A percentile compares a stretch with the other conserved stretches of the same genome.
These are phyloP conservation scores for Fissipunctia ypsillon DNA, from an alignment of 2,888 invertebrate species.

Conservation along the genomic window DNA sequence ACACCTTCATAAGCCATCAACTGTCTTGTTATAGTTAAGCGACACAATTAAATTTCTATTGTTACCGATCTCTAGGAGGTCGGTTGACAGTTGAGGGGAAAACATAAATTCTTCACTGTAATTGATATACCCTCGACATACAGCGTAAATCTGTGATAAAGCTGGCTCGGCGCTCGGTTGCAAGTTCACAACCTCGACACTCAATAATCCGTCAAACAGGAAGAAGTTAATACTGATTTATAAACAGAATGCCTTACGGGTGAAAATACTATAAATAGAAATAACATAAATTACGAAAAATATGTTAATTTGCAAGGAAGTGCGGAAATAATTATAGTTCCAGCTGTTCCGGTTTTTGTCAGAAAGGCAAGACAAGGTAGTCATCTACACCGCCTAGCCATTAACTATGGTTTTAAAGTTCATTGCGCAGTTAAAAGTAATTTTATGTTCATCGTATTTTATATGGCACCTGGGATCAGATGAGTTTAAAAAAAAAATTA, in stretches of 20 bases:
- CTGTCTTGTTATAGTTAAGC: too few relatives aligned
- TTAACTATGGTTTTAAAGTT: constrained; percentile 44
- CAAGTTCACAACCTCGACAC: constrained; percentile 33
- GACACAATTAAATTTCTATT: too few relatives aligned
- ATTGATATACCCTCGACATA: constrained; percentile 19
- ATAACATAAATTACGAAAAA: constrained; percentile 39
- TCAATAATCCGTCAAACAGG: constrained; percentile 46
- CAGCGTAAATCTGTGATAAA: background rate
- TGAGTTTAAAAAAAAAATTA: background rate
- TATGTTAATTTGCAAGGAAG: constrained; percentile 51
- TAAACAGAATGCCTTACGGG: constrained; percentile 30
- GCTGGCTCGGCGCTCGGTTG: background rate
- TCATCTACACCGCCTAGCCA: constrained; percentile 26
- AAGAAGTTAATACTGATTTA: constrained; percentile 33
- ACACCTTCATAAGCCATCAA: too few relatives aligned
- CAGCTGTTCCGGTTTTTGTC: constrained; percentile 32
- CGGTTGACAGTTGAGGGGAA: too few relatives aligned
- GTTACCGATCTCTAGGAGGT: too few relatives aligned
- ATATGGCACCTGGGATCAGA: background rate
- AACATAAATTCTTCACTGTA: constrained; percentile 1
- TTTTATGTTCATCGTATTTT: constrained; percentile 19
- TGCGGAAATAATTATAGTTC: constrained; percentile 60
- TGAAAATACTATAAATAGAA: constrained; percentile 50
- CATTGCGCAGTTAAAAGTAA: constrained; percentile 19
- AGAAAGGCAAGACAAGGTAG: constrained; percentile 52